phyloP scores from a whole-genome alignment of 2,797 vertebrate genomes.

The Anabacerthia variegaticeps region DNA sequence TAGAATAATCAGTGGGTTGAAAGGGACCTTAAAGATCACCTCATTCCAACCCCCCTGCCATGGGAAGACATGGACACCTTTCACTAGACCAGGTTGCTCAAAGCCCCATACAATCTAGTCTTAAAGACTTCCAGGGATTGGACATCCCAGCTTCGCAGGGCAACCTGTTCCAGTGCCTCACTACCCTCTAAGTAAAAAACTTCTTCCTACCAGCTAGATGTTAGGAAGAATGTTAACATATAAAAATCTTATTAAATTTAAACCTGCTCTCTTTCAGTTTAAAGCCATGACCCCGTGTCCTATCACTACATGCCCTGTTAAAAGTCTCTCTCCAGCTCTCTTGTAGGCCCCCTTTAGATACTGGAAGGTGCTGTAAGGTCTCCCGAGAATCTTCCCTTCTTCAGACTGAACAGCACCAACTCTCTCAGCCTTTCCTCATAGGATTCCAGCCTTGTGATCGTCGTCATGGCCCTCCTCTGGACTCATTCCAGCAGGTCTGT shows the following conservation, averaged over 20 bases:
- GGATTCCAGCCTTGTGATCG: neutral
- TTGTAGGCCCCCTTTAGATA: neutral
- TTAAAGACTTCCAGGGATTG: neutral
- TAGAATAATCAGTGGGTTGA: neutral
- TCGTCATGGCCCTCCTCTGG: neutral
- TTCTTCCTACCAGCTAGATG: neutral
- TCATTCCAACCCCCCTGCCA: neutral
- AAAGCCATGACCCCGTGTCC: neutral
- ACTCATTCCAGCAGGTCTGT: neutral
- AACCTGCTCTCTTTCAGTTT: neutral
- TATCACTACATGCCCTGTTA: neutral
- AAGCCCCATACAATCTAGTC: neutral
- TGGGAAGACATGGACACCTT: neutral
- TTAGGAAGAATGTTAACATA: neutral
- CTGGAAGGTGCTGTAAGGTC: neutral
- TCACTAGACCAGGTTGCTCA: neutral
- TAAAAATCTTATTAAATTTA: neutral
- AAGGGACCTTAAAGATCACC: neutral
- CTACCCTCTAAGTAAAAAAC: neutral
- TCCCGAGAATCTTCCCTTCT: neutral
- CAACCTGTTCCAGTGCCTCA: neutral
- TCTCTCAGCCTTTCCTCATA: neutral
- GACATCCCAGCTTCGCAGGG: neutral
- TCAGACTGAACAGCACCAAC: neutral
- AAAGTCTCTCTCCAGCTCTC: neutral